Conservation (phyloP, 2,113 vertebrate genomes). For the Irena cyanogastra region DNA sequence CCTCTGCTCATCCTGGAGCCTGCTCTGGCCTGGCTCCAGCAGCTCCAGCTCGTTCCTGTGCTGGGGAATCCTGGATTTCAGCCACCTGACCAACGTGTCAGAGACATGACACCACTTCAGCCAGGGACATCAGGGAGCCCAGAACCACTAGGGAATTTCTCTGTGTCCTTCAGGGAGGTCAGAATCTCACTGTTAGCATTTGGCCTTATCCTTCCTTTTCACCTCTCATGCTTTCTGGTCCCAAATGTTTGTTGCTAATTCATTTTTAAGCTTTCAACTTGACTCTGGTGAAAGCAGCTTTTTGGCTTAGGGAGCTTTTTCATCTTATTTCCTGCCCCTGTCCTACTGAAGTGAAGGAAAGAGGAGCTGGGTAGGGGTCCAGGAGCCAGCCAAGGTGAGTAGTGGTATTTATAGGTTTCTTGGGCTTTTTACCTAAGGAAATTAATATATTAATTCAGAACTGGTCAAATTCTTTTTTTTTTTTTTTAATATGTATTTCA, state of each 20-base stretch:
- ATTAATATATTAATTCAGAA: neutral
- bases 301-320: neutral
- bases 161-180: neutral
- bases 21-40: neutral
- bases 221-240: rapidly evolving
- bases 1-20: no score
- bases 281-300: neutral
- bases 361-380: neutral
- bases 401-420: neutral
- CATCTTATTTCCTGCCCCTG: neutral
- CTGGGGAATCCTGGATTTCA: neutral
- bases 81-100: neutral
- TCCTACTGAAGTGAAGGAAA: neutral
- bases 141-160: neutral
- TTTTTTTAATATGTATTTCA: neutral
- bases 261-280: neutral
- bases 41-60: neutral
- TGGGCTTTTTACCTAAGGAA: neutral
- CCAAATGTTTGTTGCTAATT: neutral
- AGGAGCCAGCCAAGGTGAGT: neutral
- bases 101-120: neutral
- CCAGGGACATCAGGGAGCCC: neutral
- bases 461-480: neutral
- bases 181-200: neutral
- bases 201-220: neutral